Evolutionary conservation across 1,140 invertebrate genomes (phyloP).

Genomic region (Leptestheria dahalacensis): DNA sequence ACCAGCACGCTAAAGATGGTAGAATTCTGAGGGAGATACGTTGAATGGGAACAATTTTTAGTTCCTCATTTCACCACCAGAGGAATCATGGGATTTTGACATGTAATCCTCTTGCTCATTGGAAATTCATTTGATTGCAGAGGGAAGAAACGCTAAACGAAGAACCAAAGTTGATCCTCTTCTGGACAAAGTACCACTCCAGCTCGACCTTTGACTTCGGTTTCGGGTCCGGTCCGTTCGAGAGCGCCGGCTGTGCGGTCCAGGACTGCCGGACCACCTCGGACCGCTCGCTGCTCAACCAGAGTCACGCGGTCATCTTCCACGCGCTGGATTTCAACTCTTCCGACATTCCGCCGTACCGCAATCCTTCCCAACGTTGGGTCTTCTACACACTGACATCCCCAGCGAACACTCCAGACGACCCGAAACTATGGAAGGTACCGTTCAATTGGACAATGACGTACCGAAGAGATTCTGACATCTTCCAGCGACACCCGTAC

Average conservation of each 20-base stretch:
- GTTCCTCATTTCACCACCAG: too few species aligned
- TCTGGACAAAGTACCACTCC: slow-evolving; percentile 11
- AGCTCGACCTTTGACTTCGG: slow-evolving; percentile 6
- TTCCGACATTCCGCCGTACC: slow-evolving; percentile 13
- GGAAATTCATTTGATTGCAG: neutral
- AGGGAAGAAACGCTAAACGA: neutral
- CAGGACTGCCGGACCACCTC: slow-evolving; percentile 18
- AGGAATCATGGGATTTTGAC: too few species aligned
- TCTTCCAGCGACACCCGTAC: slow-evolving; percentile 24
- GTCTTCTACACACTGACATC: slow-evolving; percentile 20
- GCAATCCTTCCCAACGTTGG: slow-evolving; percentile 15
- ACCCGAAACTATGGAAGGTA: neutral
- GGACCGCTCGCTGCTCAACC: slow-evolving; percentile 12
- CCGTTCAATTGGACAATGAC: slow-evolving; percentile 34
- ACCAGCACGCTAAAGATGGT: too few species aligned
- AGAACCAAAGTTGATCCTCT: slow-evolving; percentile 8
- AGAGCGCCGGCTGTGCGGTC: slow-evolving; percentile 17
- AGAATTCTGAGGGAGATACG: too few species aligned
- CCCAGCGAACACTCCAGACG: slow-evolving; percentile 13
- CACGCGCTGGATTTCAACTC: slow-evolving; percentile 17
- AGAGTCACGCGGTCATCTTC: slow-evolving; percentile 18
- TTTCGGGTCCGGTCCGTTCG: slow-evolving; percentile 8
- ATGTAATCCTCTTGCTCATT: too few species aligned
- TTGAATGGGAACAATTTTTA: too few species aligned
- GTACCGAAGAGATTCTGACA: slow-evolving; percentile 28